phyloP scores from a whole-genome alignment of 2,797 vertebrate genomes.

The Pangasius macronema region DNA sequence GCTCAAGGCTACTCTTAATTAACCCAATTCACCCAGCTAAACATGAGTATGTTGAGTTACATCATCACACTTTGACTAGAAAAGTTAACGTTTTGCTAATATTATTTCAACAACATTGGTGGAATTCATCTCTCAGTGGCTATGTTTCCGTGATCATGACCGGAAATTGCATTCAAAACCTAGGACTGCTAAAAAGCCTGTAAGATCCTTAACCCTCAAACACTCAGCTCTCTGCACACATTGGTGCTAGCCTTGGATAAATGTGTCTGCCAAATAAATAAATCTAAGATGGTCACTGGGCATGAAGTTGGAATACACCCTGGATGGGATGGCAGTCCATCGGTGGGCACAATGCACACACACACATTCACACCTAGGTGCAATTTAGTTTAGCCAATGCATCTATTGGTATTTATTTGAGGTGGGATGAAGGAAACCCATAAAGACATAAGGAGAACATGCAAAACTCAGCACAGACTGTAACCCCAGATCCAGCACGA shows the following conservation, averaged over 20 bases:
- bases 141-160: background rate
- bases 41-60: background rate
- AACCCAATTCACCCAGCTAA: background rate
- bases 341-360: background rate
- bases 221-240: background rate
- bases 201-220: background rate
- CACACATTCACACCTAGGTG: background rate
- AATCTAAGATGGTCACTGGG: background rate
- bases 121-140: background rate
- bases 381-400: background rate
- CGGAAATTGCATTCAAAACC: background rate
- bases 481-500: background rate
- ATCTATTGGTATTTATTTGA: background rate
- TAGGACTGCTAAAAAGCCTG: background rate
- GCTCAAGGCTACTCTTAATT: background rate
- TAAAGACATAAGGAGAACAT: background rate
- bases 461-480: background rate
- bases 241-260: background rate
- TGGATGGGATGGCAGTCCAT: background rate
- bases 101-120: background rate
- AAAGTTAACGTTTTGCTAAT: background rate
- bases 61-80: background rate
- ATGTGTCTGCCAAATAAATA: background rate
- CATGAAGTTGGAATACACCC: background rate
- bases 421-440: background rate